Base-by-base conservation (phyloP, 2,113 vertebrate species). In the Scartelaos histophorus region DNA sequence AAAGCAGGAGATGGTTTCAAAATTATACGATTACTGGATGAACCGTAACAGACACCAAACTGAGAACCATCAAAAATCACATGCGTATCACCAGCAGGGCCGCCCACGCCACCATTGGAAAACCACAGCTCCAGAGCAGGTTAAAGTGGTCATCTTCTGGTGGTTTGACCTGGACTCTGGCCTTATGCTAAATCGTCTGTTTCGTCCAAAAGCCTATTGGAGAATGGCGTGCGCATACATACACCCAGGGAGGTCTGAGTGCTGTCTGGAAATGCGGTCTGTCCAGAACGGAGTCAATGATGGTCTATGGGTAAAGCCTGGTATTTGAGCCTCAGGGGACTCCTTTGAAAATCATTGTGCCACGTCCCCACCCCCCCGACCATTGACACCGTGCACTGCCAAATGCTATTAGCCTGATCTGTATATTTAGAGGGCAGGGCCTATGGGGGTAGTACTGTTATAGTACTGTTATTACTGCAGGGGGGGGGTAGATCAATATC, bases 101-200 rank as follows among this genome's bases (percentile, higher is more conserved):
- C 35, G 5, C 35, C 35, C 35, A 38, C 5, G 35, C 56, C 53
- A 56, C 53, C 53, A 56, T 13, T 58, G n/a, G 56, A 58, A 12
- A 58, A 58, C 22, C 80, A 87, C 75, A 68, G 74, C 74, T 78
- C 73, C 78, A 76, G 78, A 58, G 66, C 56, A 54, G 82, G 78
- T 85, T 78, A 51, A 51, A 84, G 82, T 69, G 86, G 85, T 84
- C 76, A 73, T 57, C 81, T 61, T n/a, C n/a, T n/a, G n/a, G n/a
- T n/a, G n/a, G n/a, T n/a, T n/a, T n/a, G n/a, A n/a, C 15, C 43
- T 75, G 43, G 67, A 73, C 7, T 61, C 68, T 76, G 70, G 73
- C 68, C 70, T 64, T 64, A 64, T 49, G 66, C 73, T 82, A 75
- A 85, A 89, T 73, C 58, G 58, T 51, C 60, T 69, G 61, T 65